Evolutionary conservation across 2,888 invertebrate species (phyloP).

Genomic region (Taphrorychus bicolor): DNA sequence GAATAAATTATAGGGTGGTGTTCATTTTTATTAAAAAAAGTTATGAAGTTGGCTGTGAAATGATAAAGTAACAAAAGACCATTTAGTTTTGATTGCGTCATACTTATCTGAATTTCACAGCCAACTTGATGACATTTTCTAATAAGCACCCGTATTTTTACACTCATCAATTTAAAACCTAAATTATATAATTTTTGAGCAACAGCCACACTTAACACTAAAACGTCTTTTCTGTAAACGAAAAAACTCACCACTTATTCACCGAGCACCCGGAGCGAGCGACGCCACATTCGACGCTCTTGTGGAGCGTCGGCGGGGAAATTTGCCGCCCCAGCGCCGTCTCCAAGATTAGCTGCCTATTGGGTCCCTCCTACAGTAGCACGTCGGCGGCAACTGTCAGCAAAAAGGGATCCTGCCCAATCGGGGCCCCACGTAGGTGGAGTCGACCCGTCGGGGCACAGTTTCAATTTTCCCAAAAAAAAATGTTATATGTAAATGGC

Average conservation of each 20-base stretch:
- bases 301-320: constrained; percentile 57
- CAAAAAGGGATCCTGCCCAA: constrained; percentile 41
- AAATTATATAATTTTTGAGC: no score
- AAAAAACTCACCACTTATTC: constrained; percentile 28
- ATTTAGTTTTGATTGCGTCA: no score
- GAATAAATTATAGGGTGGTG: no score
- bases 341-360: constrained; percentile 62
- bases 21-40: no score
- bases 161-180: no score
- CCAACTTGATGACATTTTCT: no score
- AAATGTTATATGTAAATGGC: constrained; percentile 46
- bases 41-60: no score
- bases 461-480: constrained; percentile 54
- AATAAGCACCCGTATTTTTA: no score
- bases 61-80: no score
- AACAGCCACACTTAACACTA: no score
- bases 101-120: no score
- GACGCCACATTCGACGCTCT: constrained; percentile 57
- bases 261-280: constrained; percentile 34
- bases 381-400: constrained; percentile 53
- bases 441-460: constrained; percentile 47
- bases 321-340: constrained; percentile 55
- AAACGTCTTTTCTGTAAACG: neutral
- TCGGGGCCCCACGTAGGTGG: constrained; percentile 41
- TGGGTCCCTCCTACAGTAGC: constrained; percentile 61